Percentiles rank a stretch among this genome's conserved stretches.
These are phyloP conservation scores for Zaprionus davidi DNA, from an alignment of 1,140 invertebrate species.

Conservation along the genomic window DNA sequence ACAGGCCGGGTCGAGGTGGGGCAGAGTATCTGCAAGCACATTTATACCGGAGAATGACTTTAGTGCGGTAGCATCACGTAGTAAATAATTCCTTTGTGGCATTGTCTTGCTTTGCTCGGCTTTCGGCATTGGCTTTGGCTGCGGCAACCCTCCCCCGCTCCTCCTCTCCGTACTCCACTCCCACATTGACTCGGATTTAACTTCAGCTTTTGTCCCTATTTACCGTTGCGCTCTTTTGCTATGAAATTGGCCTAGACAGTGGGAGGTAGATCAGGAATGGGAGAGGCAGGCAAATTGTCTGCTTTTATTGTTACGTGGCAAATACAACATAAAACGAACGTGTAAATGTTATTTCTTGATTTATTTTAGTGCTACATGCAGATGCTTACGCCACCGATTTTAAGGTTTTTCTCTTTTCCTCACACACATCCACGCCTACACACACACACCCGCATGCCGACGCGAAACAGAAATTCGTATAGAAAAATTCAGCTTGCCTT, in stretches of 20 bases:
- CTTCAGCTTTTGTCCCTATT: constrained; percentile 37
- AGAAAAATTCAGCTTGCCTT: constrained; percentile 81
- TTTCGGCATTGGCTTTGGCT: constrained; percentile 51
- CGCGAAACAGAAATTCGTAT: constrained; percentile 50
- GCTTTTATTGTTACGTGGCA: constrained; percentile 80
- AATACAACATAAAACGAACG: constrained; percentile 82
- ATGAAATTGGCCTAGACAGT: constrained; percentile 66
- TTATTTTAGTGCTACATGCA: constrained; percentile 82
- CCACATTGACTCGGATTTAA: neutral
- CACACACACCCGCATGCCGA: constrained; percentile 35
- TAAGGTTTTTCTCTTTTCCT: constrained; percentile 43
- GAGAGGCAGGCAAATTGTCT: constrained; percentile 28
- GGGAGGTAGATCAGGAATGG: neutral
- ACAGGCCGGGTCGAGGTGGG: neutral
- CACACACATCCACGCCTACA: constrained; percentile 43
- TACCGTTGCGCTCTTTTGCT: constrained; percentile 34
- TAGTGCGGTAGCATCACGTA: constrained; percentile 80
- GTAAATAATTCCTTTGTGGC: constrained; percentile 83
- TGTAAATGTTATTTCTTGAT: constrained; percentile 83
- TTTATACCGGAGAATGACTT: constrained; percentile 78
- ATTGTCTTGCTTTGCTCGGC: constrained; percentile 78
- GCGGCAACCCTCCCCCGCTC: neutral
- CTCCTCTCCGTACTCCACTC: neutral
- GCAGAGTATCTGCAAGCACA: constrained; percentile 52
- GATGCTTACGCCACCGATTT: constrained; percentile 78